A percentile compares a stretch with the other conserved stretches of the same genome.
Conservation (phyloP, 2,888 invertebrate genomes). For the Heteromurus nitidus region DNA sequence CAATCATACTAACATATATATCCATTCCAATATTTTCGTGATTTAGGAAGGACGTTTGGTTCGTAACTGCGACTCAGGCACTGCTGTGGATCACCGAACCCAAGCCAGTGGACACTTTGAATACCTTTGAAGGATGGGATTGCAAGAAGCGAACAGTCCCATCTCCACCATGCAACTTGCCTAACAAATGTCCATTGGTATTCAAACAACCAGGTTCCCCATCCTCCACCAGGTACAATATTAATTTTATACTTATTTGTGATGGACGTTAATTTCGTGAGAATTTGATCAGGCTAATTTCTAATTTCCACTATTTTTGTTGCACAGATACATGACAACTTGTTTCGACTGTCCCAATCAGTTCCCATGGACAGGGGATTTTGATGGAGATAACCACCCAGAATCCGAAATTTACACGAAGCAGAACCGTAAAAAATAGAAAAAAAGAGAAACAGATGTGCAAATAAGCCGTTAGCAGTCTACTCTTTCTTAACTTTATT, state of each 20-base stretch:
- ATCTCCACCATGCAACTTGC: conserved; percentile 84
- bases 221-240: conserved; percentile 69
- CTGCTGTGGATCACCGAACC: conserved; percentile 94
- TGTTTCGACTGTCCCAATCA: conserved; percentile 89
- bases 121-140: conserved; percentile 87
- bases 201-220: conserved; percentile 83
- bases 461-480: not conserved
- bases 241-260: not conserved
- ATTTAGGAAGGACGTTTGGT: conserved; percentile 92
- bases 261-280: not conserved
- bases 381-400: conserved; percentile 70
- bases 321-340: conserved; percentile 86
- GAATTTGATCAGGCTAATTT: not conserved
- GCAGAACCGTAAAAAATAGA: conserved; percentile 71
- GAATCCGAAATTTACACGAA: conserved; percentile 73
- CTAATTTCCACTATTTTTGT: conserved; percentile 17
- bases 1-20: too few relatives aligned
- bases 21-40: too few relatives aligned
- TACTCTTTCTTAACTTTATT: not conserved
- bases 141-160: conserved; percentile 85
- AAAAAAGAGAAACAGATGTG: not conserved
- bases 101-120: conserved; percentile 81
- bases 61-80: conserved; percentile 91
- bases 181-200: conserved; percentile 88
- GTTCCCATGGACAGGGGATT: conserved; percentile 83